Conservation (phyloP, 2,113 vertebrate genomes). For the Pollachius pollachius region DNA sequence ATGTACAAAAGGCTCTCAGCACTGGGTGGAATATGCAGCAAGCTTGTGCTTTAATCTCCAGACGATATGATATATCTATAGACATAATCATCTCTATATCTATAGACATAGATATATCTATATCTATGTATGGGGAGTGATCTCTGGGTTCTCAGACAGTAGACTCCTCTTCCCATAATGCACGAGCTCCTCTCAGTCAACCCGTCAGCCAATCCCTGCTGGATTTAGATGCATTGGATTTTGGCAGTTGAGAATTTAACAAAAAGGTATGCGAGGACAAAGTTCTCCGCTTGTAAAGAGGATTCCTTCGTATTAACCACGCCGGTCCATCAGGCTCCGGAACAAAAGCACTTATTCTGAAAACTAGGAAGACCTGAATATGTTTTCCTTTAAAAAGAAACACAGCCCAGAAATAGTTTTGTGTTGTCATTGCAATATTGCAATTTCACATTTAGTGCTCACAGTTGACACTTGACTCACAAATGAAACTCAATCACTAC, state of each 20-base stretch:
- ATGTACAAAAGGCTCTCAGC: constrained; percentile 67
- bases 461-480: constrained; percentile 88
- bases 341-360: constrained; percentile 86
- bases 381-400: constrained; percentile 73
- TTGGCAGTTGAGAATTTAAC: constrained; percentile 78
- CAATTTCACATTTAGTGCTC: constrained; percentile 91
- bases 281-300: constrained; percentile 57
- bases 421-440: constrained; percentile 77
- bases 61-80: constrained; percentile 35
- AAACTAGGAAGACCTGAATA: constrained; percentile 84
- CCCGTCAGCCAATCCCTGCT: constrained; percentile 65
- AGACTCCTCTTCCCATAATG: constrained; percentile 41
- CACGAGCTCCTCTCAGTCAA: constrained; percentile 49
- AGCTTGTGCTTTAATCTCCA: constrained; percentile 79
- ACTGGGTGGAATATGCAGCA: constrained; percentile 55
- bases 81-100: constrained; percentile 50
- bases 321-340: constrained; percentile 93
- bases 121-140: constrained; percentile 24
- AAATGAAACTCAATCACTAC: constrained; percentile 83
- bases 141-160: constrained; percentile 49
- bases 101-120: constrained; percentile 16
- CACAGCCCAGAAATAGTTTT: constrained; percentile 71
- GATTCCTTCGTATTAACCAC: constrained; percentile 78
- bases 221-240: constrained; percentile 64
- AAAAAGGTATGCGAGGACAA: constrained; percentile 66